Evolutionary conservation across 2,888 invertebrate genomes (phyloP).

Genomic region (Trachelus stipa): DNA sequence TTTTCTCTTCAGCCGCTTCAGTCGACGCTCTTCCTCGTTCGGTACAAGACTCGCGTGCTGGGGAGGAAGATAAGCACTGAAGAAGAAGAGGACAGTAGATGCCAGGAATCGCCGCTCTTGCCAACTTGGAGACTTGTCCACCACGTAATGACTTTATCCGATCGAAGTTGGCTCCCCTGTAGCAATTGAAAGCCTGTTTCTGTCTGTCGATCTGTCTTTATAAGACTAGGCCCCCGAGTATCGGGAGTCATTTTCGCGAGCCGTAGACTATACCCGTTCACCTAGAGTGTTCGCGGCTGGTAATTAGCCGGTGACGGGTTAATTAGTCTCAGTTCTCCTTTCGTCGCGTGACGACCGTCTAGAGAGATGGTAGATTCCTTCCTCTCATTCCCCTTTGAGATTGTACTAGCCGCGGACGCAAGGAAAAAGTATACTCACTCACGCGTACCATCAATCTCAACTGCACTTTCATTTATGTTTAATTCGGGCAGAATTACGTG

Average conservation of each 20-base stretch:
- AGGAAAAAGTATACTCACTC: not conserved
- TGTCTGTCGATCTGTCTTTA: not conserved
- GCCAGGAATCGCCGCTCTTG: not conserved
- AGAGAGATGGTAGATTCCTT: constrained; percentile 37
- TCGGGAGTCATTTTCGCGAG: not conserved
- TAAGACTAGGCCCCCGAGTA: not conserved
- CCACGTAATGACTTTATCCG: constrained; percentile 38
- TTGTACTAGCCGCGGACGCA: not conserved
- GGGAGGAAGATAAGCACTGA: not conserved
- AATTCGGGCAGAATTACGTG: not conserved
- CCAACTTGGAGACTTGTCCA: constrained; percentile 19
- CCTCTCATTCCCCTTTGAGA: not conserved
- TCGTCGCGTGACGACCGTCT: constrained; percentile 53
- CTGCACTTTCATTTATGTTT: not conserved
- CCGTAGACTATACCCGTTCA: not conserved
- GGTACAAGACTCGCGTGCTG: not conserved
- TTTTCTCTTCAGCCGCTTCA: not conserved
- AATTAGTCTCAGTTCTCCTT: constrained; percentile 53
- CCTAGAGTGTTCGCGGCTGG: constrained; percentile 12
- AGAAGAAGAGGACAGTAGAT: not conserved
- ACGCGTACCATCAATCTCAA: not conserved
- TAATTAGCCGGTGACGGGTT: constrained; percentile 58
- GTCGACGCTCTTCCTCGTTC: not conserved
- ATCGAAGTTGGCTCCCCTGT: not conserved
- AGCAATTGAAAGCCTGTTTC: not conserved